Evolutionary conservation across 1,140 invertebrate species (phyloP).

Genomic region (Platorchestia sp.): DNA sequence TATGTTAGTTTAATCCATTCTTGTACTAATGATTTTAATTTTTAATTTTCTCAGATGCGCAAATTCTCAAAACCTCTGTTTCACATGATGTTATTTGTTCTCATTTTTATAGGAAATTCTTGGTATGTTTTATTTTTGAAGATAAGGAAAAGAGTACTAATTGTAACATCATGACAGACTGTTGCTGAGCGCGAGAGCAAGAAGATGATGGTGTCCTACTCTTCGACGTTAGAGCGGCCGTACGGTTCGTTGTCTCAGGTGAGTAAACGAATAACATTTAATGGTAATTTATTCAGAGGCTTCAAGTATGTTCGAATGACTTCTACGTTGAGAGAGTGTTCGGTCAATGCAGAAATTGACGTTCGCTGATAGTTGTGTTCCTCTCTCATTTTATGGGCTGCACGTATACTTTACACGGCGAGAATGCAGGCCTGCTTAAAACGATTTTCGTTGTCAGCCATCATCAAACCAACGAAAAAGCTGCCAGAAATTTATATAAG

Average conservation of each 20-base stretch:
- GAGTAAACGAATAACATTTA: neutral
- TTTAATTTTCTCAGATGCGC: too few relatives aligned
- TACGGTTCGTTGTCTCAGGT: constrained; percentile 29
- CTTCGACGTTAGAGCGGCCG: constrained; percentile 10
- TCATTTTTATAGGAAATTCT: too few relatives aligned
- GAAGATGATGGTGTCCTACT: constrained; percentile 51
- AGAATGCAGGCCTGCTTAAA: neutral
- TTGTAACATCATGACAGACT: neutral
- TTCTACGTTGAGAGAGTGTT: neutral
- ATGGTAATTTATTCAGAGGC: neutral
- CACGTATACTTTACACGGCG: neutral
- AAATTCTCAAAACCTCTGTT: too few relatives aligned
- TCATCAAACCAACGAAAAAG: neutral
- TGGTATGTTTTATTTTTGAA: too few relatives aligned
- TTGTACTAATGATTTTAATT: neutral
- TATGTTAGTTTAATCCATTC: neutral
- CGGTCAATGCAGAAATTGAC: neutral
- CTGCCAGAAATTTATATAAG: neutral
- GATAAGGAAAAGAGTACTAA: too few relatives aligned
- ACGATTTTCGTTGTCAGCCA: too few relatives aligned
- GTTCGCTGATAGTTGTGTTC: neutral
- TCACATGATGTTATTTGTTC: too few relatives aligned
- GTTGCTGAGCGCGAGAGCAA: constrained; percentile 43
- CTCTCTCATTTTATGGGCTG: neutral
- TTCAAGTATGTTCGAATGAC: neutral